These are phyloP conservation scores for Arctocebus calabarensis DNA, from an alignment of 2,797 vertebrate species.

Conservation along the genomic window DNA sequence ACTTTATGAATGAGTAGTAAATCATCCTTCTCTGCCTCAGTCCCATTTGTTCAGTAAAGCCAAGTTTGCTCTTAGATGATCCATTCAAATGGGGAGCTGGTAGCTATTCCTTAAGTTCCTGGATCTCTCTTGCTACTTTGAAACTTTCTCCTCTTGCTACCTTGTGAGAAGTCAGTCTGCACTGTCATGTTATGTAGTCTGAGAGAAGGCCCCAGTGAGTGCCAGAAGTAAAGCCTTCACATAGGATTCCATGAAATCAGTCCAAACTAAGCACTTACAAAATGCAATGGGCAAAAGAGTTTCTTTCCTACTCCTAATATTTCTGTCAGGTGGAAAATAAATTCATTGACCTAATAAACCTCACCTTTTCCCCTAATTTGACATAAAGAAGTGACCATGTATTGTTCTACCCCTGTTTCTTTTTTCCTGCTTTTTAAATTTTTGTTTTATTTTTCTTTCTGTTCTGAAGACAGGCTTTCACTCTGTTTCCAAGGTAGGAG, in stretches of 20 bases:
- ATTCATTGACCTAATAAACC: background rate
- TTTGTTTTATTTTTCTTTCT: background rate
- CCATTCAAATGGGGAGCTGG: background rate
- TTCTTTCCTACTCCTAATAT: background rate
- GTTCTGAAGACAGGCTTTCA: background rate
- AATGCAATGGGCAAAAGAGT: background rate
- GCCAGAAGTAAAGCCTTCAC: background rate
- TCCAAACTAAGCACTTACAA: background rate
- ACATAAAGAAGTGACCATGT: background rate
- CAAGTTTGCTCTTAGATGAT: background rate
- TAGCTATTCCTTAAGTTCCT: background rate
- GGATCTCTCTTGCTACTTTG: background rate
- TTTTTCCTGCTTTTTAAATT: background rate
- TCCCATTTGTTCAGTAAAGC: background rate
- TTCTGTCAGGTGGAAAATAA: background rate
- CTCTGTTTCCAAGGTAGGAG: background rate
- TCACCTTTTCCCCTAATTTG: background rate
- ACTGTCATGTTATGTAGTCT: background rate
- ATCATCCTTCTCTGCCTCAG: background rate
- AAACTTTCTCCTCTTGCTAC: background rate
- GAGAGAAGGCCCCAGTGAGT: background rate
- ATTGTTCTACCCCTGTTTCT: background rate
- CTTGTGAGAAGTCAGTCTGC: background rate
- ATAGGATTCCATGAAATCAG: background rate
- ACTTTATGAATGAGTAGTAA: rapidly evolving